These are phyloP conservation scores for Nyctibius bracteatus DNA, from an alignment of 2,113 vertebrate species.

Conservation along the genomic window DNA sequence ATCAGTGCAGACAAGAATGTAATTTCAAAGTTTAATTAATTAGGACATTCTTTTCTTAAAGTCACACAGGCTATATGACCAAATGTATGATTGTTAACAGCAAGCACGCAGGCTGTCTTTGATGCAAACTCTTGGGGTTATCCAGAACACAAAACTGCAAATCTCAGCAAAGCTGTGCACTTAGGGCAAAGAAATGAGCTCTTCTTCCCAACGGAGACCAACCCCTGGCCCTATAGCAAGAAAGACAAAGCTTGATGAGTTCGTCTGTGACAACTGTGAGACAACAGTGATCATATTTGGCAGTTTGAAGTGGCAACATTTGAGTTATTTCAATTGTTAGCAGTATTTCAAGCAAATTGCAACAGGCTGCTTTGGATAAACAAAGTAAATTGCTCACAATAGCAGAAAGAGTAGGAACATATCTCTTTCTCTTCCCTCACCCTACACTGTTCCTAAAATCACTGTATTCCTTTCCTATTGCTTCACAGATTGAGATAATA, in stretches of 20 bases:
- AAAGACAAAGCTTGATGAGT: neutral
- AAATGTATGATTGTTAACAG: slow-evolving; percentile 35
- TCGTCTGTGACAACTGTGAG: neutral
- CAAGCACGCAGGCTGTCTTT: neutral
- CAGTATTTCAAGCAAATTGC: neutral
- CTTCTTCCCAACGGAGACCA: neutral
- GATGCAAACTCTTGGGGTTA: neutral
- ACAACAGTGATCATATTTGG: neutral
- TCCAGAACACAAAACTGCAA: neutral
- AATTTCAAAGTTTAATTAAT: slow-evolving; percentile 15
- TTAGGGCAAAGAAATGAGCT: neutral
- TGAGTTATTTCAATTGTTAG: slow-evolving; percentile 5
- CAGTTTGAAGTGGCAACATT: slow-evolving; percentile 1
- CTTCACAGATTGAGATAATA: neutral
- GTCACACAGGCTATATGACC: neutral
- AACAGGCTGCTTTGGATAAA: neutral
- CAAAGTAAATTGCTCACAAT: neutral
- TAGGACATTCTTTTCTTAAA: neutral
- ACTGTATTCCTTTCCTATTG: neutral
- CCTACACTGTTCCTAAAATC: neutral
- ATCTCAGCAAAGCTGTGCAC: neutral
- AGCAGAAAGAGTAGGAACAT: neutral
- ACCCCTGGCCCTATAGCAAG: neutral
- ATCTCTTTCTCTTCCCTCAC: neutral
- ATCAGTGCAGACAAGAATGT: neutral